Evolutionary conservation across 2,888 invertebrate genomes (phyloP).

Genomic region (Cheilosia urbana): DNA sequence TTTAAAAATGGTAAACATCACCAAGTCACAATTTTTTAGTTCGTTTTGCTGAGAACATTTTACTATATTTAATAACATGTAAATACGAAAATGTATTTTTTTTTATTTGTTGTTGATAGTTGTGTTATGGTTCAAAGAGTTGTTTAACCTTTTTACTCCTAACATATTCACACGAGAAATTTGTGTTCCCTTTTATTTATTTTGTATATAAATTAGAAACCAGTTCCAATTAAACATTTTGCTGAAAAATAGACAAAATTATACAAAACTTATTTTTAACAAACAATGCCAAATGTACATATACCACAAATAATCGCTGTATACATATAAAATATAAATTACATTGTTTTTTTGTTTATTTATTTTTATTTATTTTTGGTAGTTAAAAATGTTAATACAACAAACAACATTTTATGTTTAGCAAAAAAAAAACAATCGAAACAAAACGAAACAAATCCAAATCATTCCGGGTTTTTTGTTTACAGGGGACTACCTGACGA

Average conservation of each 20-base stretch:
- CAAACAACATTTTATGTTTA: slow-evolving; percentile 67
- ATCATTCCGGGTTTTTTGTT: slow-evolving; percentile 83
- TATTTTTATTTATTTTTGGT: slow-evolving; percentile 49
- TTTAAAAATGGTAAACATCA: slow-evolving; percentile 44
- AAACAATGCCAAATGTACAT: slow-evolving; percentile 49
- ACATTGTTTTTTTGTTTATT: slow-evolving; percentile 17
- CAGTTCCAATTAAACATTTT: slow-evolving; percentile 7
- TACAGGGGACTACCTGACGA: slow-evolving; percentile 89
- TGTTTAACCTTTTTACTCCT: slow-evolving; percentile 31
- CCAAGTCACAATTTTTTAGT: slow-evolving; percentile 25
- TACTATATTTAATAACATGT: slow-evolving; percentile 2
- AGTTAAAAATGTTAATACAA: slow-evolving; percentile 54
- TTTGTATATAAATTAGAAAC: slow-evolving; percentile 33
- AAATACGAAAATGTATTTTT: slow-evolving; percentile 7
- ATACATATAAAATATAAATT: slow-evolving; percentile 26
- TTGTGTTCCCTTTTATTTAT: slow-evolving; percentile 10
- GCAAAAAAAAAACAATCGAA: slow-evolving; percentile 63
- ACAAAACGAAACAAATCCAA: slow-evolving; percentile 78
- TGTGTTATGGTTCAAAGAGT: slow-evolving; percentile 40
- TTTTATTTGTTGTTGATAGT: slow-evolving; percentile 15
- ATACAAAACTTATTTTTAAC: slow-evolving; percentile 8
- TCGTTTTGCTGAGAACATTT: slow-evolving; percentile 33
- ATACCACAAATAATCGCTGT: slow-evolving; percentile 26
- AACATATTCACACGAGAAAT: slow-evolving; percentile 16
- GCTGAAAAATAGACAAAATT: not conserved